Evolutionary conservation across 2,113 vertebrate species (phyloP), one percentile per base, ranked within the genome.

Genomic region (Cynocephalus volans): DNA sequence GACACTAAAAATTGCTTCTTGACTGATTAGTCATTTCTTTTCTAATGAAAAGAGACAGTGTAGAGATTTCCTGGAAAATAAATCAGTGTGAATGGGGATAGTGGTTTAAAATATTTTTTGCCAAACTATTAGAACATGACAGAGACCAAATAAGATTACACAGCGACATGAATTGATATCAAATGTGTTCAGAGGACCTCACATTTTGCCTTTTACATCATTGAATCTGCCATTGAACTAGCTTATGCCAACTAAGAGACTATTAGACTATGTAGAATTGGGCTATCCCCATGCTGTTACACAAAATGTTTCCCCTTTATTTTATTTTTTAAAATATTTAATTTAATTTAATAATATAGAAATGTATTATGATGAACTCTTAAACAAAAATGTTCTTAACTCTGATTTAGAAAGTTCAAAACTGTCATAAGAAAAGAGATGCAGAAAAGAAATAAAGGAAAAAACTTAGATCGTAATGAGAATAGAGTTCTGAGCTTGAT

Each of bases 41-140:
- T 89, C 64, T 95, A 95, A 96, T 80, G 69, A 97, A 96, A 97
- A 93, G 45, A 91, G 91, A 93, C 41, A 93, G 83, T 7, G 36
- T 24, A 67, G 73, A 95, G 69, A 95, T 60, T 97, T 96, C 58
- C 17, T 83, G 56, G 76, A 81, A 95, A 96, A 95, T 56, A 31
- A 97, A 95, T 77, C 75, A 80, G 36, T 45, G 48, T 92, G 73
- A 88, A 70, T 54, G 31, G 23, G 6, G 28, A 69, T 26, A 65
- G 33, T 52, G 33, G 21, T 87, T 95, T 96, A 62, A 93, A 95
- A 80, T 93, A 41, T 24, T 90, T 89, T 89, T 52, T 96, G 65
- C 31, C 41, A 54, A 86, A 82, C 65, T 69, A 73, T 82, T 90
- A 77, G 70, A 86, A 94, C 36, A 97, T 87, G 65, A 85, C 70